Conservation (phyloP, 2,113 vertebrate species). For the Monopterus albus region DNA sequence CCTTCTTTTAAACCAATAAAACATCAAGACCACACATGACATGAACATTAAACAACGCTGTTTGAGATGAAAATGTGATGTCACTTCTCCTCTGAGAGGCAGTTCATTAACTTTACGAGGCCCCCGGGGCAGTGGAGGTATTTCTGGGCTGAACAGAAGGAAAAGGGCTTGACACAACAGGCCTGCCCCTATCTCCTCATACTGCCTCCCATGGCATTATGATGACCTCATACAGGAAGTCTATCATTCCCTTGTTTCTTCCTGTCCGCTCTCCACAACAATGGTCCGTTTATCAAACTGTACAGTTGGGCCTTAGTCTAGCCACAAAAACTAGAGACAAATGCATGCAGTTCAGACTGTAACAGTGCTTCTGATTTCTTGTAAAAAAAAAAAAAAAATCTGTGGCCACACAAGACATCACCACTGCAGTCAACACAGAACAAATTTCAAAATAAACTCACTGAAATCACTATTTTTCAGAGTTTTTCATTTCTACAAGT, state of each 20-base stretch:
- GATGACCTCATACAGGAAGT: constrained; percentile 83
- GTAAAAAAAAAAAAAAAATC: too few relatives aligned
- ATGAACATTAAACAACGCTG: constrained; percentile 46
- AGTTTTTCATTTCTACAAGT: background rate
- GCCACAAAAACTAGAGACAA: constrained; percentile 22
- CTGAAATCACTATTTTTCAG: background rate
- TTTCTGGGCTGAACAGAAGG: constrained; percentile 74
- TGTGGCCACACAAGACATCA: constrained; percentile 17
- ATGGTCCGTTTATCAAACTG: constrained; percentile 74
- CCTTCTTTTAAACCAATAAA: constrained; percentile 36
- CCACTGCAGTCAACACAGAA: background rate
- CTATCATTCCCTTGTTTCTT: constrained; percentile 81
- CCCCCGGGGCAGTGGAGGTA: constrained; percentile 66
- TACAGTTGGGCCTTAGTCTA: constrained; percentile 46
- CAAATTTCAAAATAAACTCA: constrained; percentile 3
- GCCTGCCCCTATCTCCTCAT: constrained; percentile 70
- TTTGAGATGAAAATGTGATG: constrained; percentile 72
- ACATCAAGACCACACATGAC: constrained; percentile 45
- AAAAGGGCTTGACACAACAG: constrained; percentile 78
- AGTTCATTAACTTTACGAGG: constrained; percentile 74
- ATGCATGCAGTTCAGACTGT: constrained; percentile 21
- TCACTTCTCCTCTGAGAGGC: constrained; percentile 67
- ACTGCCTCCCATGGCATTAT: constrained; percentile 68
- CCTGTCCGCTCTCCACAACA: constrained; percentile 77
- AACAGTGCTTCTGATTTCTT: background rate